Base-by-base conservation (phyloP, 2,113 vertebrate genomes). In the Chascanopsetta lugubris region DNA sequence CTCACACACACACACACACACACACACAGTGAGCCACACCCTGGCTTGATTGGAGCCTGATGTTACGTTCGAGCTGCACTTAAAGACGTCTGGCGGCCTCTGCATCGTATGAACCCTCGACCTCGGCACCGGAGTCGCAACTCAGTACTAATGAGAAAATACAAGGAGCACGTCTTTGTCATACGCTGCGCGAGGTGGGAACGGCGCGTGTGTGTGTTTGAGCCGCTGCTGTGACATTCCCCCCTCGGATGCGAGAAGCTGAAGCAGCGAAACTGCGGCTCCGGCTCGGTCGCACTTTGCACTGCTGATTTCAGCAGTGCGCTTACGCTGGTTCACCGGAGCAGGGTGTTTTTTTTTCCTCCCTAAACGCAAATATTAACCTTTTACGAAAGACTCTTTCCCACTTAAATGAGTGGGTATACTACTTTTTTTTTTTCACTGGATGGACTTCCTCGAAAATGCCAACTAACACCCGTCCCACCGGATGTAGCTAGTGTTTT, bases 81-180 rank as follows among this genome's bases (percentile, higher is more conserved):
- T 54, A 12, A 80, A 83, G 61, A 75, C 11, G 0, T 61, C 53
- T 59, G 56, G 81, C 70, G 49, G 67, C 59, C 45, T 46, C 45
- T 10, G 36, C 62, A 61, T 69, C 71, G 45, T 32, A 66, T 30
- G 53, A 60, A 40, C 70, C 12, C 63, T 46, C 38, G 9, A 63
- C 78, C 61, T 56, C 54, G 46, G 48, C 12, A 5, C 61, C 30
- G 75, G 54, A 50, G 56, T 85, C 49, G 77, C 81, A 72, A 26
- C 61, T 81, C 53, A 5, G 60, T 48, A 63, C 85, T 86, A 86
- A 87, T 89, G 86, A 87, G 76, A 82, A 86, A 85, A 66, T 55
- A 67, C 43, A 74, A 66, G 54, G 69, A 43, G 51, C 49, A 17
- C n/a, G 42, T 72, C 55, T 71, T 70, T 65, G 73, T 72, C 60